Conservation (phyloP, 2,888 invertebrate genomes). For the Watsonalla cultraria region DNA sequence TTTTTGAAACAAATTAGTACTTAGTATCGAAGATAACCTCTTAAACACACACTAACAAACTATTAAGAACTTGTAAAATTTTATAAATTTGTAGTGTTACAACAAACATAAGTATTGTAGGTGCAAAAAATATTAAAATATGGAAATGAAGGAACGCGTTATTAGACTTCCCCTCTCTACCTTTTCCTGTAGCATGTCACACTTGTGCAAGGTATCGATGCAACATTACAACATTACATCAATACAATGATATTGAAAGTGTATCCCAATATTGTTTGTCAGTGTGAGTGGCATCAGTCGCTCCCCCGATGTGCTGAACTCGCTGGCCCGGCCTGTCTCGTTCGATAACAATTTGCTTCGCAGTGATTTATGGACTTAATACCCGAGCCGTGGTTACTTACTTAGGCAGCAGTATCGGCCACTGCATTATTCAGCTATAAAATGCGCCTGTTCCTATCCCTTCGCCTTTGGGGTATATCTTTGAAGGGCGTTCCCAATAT, state of each 20-base stretch:
- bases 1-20: too few species aligned
- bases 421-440: not conserved
- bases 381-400: conserved; percentile 38
- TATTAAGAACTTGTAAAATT: too few species aligned
- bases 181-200: too few species aligned
- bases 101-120: too few species aligned
- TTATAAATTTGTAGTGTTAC: too few species aligned
- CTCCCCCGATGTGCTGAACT: conserved; percentile 4
- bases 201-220: too few species aligned
- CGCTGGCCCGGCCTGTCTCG: conserved; percentile 34
- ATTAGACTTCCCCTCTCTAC: too few species aligned
- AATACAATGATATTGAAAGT: conserved; percentile 1
- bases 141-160: not conserved
- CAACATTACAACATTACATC: not conserved
- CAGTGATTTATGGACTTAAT: conserved; percentile 58
- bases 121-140: too few species aligned
- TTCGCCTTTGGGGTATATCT: not conserved
- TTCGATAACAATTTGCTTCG: conserved; percentile 66
- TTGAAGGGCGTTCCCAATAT: not conserved
- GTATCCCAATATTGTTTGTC: conserved; percentile 6
- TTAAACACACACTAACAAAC: too few species aligned
- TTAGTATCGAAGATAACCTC: too few species aligned
- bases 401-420: conserved; percentile 31
- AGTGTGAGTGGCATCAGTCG: conserved; percentile 1
- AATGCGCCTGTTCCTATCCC: not conserved